A percentile compares a stretch with the other conserved stretches of the same genome.
Conservation (phyloP, 2,797 vertebrate genomes). For the Notolepis coatsorum region DNA sequence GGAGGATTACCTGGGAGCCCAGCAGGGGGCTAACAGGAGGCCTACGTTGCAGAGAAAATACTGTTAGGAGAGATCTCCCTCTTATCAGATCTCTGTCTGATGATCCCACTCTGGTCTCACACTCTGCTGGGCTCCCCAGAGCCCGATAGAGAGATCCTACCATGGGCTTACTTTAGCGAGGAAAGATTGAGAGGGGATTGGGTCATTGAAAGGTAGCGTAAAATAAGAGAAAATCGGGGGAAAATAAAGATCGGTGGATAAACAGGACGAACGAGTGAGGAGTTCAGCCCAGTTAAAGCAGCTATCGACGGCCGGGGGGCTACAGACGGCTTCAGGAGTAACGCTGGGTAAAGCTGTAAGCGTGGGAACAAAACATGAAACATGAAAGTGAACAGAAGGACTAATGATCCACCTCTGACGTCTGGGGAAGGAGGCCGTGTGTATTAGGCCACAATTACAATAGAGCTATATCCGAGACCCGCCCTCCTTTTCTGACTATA, state of each 20-base stretch:
- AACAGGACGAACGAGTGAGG: too few relatives aligned
- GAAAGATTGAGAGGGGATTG: slow-evolving; percentile 14
- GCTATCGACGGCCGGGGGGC: background rate
- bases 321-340: background rate
- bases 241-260: background rate
- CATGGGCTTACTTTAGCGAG: slow-evolving; percentile 13
- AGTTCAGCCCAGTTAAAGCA: too few relatives aligned
- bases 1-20: too few relatives aligned
- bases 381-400: background rate
- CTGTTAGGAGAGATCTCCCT: slow-evolving; percentile 21
- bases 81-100: slow-evolving; percentile 31
- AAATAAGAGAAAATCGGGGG: slow-evolving; percentile 5
- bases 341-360: background rate
- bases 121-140: slow-evolving; percentile 29
- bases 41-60: too few relatives aligned
- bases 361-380: background rate
- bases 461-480: too few relatives aligned
- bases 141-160: slow-evolving; percentile 31
- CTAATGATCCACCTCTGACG: background rate
- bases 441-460: too few relatives aligned
- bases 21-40: slow-evolving; percentile 24
- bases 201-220: background rate
- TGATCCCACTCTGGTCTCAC: slow-evolving; percentile 38
- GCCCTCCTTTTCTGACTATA: too few relatives aligned
- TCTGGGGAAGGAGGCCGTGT: too few relatives aligned